Evolutionary conservation across 2,113 vertebrate genomes (phyloP).

Genomic region (Lipophrys pholis): DNA sequence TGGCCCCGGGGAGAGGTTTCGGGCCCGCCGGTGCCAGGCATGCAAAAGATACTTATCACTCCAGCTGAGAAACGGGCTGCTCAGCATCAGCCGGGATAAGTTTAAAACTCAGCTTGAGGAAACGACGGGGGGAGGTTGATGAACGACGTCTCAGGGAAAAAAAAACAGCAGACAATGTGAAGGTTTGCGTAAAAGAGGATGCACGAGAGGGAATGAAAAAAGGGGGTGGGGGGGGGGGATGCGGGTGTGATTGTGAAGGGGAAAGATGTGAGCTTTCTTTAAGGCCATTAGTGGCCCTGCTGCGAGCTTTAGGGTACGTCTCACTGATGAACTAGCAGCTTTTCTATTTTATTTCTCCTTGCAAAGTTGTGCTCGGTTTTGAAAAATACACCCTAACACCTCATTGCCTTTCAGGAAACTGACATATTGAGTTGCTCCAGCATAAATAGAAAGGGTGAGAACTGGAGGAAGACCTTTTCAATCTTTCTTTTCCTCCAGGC

Average conservation of each 20-base stretch:
- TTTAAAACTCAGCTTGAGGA: constrained; percentile 70
- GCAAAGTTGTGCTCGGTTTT: constrained; percentile 22
- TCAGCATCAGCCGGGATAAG: constrained; percentile 31
- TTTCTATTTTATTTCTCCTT: constrained; percentile 12
- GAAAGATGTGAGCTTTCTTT: constrained; percentile 52
- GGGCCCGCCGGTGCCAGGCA: constrained; percentile 13
- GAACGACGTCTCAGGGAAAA: constrained; percentile 50
- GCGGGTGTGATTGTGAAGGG: constrained; percentile 1
- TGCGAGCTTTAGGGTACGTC: constrained; percentile 36
- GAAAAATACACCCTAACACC: constrained; percentile 43
- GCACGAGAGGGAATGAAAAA: constrained; percentile 31
- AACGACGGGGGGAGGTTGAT: constrained; percentile 49
- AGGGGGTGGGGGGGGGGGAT: background rate
- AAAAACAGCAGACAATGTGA: constrained; percentile 24
- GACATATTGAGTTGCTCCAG: constrained; percentile 29
- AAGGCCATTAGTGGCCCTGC: constrained; percentile 59
- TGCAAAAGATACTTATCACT: constrained; percentile 69
- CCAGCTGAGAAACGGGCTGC: constrained; percentile 65
- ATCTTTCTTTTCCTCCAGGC: constrained; percentile 1
- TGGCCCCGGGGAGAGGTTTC: constrained; percentile 24
- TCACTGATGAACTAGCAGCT: constrained; percentile 45
- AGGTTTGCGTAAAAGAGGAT: constrained; percentile 55
- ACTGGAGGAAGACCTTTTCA: constrained; percentile 29
- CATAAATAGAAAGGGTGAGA: constrained; percentile 50
- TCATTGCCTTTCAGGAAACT: constrained; percentile 52